Percentiles rank a stretch among this genome's conserved stretches.
These are phyloP conservation scores for Anas platyrhynchos DNA, from an alignment of 2,113 vertebrate genomes.

Conservation along the genomic window DNA sequence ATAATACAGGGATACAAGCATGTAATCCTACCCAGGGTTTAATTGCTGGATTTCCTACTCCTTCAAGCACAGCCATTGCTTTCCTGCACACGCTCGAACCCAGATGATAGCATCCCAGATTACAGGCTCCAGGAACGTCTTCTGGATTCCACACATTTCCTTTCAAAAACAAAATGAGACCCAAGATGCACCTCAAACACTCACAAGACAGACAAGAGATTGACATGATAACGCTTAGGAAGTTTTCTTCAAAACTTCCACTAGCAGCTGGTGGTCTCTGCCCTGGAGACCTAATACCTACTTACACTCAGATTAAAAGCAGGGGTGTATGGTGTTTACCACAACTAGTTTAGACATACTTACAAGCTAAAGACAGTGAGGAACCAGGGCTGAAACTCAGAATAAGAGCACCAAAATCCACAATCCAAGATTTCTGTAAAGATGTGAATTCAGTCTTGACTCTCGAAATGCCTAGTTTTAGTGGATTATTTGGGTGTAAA, in stretches of 20 bases:
- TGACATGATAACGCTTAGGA: not conserved
- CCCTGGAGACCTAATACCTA: not conserved
- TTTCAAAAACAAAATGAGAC: not conserved
- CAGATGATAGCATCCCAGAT: not conserved
- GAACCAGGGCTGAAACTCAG: not conserved
- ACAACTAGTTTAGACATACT: not conserved
- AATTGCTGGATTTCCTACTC: not conserved
- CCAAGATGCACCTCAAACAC: not conserved
- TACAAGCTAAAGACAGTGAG: not conserved
- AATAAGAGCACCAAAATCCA: not conserved
- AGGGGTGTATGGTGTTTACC: not conserved
- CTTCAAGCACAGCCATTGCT: not conserved
- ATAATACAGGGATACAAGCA: rapidly evolving
- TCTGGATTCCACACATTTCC: slow-evolving; percentile 6
- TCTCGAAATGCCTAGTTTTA: not conserved
- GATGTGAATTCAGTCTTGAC: not conserved
- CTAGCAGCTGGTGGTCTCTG: not conserved
- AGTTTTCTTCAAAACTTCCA: not conserved
- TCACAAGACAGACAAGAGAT: not conserved
- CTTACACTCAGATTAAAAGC: not conserved
- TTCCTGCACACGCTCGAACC: not conserved
- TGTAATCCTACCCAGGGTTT: not conserved
- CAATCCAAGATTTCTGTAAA: not conserved
- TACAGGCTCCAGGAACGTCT: not conserved
- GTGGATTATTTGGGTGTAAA: not conserved